Evolutionary conservation across 2,797 vertebrate species (phyloP).

Genomic region (Mionectes olivaceus): DNA sequence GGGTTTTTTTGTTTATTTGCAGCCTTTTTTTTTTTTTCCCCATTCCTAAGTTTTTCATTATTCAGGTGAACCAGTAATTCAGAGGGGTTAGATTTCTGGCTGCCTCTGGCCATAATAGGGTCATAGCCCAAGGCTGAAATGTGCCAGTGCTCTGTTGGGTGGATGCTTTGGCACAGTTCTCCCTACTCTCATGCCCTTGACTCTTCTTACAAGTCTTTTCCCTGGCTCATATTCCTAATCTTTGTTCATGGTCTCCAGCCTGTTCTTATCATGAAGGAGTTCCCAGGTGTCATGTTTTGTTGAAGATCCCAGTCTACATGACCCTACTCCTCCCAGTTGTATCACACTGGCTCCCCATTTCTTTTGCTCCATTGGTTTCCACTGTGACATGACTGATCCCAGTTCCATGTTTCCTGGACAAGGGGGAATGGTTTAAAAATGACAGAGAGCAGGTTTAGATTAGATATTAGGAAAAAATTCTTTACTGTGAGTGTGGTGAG

Average conservation of each 20-base stretch:
- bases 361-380: neutral
- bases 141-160: neutral
- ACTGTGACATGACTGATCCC: neutral
- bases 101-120: neutral
- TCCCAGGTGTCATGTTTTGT: neutral
- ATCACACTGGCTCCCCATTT: accelerated
- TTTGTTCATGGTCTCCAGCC: neutral
- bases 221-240: neutral
- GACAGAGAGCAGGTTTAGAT: neutral
- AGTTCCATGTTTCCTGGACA: neutral
- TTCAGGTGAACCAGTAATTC: neutral
- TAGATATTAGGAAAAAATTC: neutral
- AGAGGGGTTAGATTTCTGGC: neutral
- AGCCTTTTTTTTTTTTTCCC: neutral
- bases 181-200: neutral
- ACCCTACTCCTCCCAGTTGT: neutral
- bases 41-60: neutral
- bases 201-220: neutral
- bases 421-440: neutral
- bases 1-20: neutral
- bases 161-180: neutral
- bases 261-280: neutral
- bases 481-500: neutral
- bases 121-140: neutral
- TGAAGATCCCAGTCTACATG: accelerated